phyloP scores from a whole-genome alignment of 2,797 vertebrate genomes.

The Myotis findleyi region DNA sequence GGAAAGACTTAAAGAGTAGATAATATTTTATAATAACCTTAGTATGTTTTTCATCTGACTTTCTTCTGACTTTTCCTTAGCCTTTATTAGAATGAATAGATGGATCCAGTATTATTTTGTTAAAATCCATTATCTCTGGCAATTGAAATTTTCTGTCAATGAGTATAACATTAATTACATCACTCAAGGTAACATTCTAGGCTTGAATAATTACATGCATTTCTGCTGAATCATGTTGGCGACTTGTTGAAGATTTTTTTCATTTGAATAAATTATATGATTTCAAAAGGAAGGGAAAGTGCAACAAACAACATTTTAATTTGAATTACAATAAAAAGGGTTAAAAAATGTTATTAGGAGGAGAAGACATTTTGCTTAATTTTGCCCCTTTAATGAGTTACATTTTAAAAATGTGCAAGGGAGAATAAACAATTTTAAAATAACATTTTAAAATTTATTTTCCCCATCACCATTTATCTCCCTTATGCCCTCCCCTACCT shows the following conservation, averaged over 20 bases:
- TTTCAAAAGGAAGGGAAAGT: neutral
- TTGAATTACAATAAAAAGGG: neutral
- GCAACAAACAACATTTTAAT: neutral
- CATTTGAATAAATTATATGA: neutral
- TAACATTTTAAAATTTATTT: neutral
- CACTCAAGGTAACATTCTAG: slow-evolving; percentile 19
- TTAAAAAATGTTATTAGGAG: neutral
- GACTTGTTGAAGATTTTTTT: neutral
- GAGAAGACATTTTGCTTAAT: neutral
- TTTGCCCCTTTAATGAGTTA: neutral
- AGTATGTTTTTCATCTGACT: slow-evolving; percentile 15
- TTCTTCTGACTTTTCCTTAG: slow-evolving; percentile 58
- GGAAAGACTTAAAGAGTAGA: neutral
- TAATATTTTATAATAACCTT: slow-evolving; percentile 32
- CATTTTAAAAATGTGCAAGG: neutral
- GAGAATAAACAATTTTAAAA: neutral
- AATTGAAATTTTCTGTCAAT: slow-evolving; percentile 36
- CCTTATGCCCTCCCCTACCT: neutral
- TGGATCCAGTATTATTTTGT: slow-evolving; percentile 25
- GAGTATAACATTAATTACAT: slow-evolving; percentile 61
- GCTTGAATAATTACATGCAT: slow-evolving; percentile 50
- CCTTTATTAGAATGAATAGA: slow-evolving; percentile 5
- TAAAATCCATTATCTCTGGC: slow-evolving; percentile 26
- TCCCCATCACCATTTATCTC: neutral
- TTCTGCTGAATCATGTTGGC: slow-evolving; percentile 45